A percentile compares a stretch with the other conserved stretches of the same genome.
phyloP scores from a whole-genome alignment of 2,888 invertebrate genomes.

The Hedya salicella region DNA sequence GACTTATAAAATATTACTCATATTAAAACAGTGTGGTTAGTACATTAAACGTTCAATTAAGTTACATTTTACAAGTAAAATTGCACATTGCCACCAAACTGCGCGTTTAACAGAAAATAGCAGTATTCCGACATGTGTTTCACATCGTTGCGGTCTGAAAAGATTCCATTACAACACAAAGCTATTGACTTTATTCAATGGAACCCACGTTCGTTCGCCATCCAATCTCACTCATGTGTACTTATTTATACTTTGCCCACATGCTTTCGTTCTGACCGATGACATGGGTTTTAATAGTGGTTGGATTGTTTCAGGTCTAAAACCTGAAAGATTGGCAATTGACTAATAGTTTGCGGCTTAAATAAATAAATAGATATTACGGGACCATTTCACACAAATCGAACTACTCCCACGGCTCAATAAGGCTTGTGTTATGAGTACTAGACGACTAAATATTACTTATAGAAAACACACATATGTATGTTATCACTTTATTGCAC shows the following conservation, averaged over 20 bases:
- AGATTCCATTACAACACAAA: conserved; percentile 40
- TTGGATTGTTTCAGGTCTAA: background rate
- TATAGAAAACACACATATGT: too few relatives aligned
- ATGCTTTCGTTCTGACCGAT: background rate
- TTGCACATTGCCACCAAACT: conserved; percentile 9
- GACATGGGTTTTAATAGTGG: background rate
- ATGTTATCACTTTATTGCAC: too few relatives aligned
- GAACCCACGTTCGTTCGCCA: conserved; percentile 51
- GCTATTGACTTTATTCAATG: conserved; percentile 54
- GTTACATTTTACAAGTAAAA: background rate
- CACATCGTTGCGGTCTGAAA: conserved; percentile 34
- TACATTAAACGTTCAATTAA: background rate
- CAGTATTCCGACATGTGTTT: conserved; percentile 26
- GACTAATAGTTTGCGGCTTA: background rate
- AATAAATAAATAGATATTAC: too few relatives aligned
- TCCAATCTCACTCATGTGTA: conserved; percentile 30
- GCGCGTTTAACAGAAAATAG: conserved; percentile 11
- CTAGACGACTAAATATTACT: too few relatives aligned
- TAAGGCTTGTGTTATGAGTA: too few relatives aligned
- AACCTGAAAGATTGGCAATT: background rate
- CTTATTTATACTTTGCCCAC: conserved; percentile 9
- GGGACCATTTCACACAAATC: too few relatives aligned
- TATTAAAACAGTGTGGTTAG: background rate
- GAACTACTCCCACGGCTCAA: too few relatives aligned
- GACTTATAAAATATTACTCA: too few relatives aligned